Evolutionary conservation across 2,888 invertebrate species (phyloP).

Genomic region (Diaprepes abbreviatus): DNA sequence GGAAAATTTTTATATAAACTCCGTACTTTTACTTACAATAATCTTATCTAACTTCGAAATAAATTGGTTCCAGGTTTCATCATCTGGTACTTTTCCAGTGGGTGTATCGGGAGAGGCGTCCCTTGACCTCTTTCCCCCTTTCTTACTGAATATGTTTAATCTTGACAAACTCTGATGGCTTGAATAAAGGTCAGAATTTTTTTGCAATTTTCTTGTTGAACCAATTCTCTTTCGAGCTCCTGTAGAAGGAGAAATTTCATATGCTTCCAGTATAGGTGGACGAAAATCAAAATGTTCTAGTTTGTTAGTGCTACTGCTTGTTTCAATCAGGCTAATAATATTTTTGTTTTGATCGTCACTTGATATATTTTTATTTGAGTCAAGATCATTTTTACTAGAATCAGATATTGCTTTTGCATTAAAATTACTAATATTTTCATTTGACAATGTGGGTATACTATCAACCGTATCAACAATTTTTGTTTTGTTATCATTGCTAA

Average conservation of each 20-base stretch:
- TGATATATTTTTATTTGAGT: not conserved
- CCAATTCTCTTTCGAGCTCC: conserved; percentile 33
- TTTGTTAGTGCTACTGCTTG: conserved; percentile 11
- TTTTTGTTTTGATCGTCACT: not conserved
- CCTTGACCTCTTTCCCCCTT: conserved; percentile 4
- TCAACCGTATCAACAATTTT: not conserved
- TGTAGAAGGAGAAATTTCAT: conserved; percentile 36
- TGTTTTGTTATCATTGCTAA: not conserved
- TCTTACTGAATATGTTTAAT: conserved; percentile 32
- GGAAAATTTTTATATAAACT: conserved; percentile 65
- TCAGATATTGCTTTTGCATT: not conserved
- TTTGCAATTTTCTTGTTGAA: conserved; percentile 35
- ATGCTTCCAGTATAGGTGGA: conserved; percentile 46
- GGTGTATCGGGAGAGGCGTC: conserved; percentile 21
- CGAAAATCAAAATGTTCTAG: conserved; percentile 41
- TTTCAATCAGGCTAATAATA: not conserved
- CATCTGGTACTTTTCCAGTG: conserved; percentile 42
- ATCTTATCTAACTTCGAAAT: conserved; percentile 69
- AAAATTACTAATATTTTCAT: not conserved
- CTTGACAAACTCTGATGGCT: conserved; percentile 23
- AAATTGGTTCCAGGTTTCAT: conserved; percentile 70
- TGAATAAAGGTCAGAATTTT: not conserved
- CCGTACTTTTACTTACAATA: conserved; percentile 67
- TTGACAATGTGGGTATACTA: not conserved
- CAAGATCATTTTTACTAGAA: not conserved